These are phyloP conservation scores for Schizopygopsis pylzovi DNA, from an alignment of 2,797 vertebrate genomes.

Conservation along the genomic window DNA sequence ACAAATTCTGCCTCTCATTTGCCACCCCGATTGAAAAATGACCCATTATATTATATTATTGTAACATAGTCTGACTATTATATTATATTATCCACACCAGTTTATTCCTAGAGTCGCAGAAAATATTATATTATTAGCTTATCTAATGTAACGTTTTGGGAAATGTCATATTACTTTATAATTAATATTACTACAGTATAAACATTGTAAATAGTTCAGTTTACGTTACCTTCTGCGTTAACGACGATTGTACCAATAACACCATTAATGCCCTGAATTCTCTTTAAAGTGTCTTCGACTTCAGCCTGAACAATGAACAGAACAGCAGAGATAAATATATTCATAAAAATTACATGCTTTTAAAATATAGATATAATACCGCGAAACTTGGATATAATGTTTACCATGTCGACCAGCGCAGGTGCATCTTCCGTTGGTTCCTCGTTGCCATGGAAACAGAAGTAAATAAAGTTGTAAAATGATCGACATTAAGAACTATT, in stretches of 20 bases:
- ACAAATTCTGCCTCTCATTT: no score
- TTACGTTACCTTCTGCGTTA: slow-evolving; percentile 87
- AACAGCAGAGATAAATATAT: neutral
- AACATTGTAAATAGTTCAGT: neutral
- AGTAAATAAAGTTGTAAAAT: neutral
- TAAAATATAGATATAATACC: neutral
- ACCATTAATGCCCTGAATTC: slow-evolving; percentile 92
- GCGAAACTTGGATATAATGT: neutral
- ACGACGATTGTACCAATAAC: slow-evolving; percentile 95
- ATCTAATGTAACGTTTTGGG: neutral
- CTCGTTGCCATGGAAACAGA: slow-evolving; percentile 11
- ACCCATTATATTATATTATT: no score
- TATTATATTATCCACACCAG: neutral
- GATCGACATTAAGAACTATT: neutral
- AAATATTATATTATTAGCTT: neutral
- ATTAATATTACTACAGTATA: neutral
- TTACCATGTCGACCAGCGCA: neutral
- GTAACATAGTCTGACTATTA: no score
- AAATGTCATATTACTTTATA: neutral
- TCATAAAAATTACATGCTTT: neutral
- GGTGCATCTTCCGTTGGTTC: no score
- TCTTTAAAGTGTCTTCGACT: slow-evolving; percentile 94
- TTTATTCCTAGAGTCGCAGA: neutral
- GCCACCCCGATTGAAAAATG: no score
- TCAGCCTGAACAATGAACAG: slow-evolving; percentile 82